A percentile compares a stretch with the other conserved stretches of the same genome.
Conservation (phyloP, 2,797 vertebrate genomes). For the Margarornis squamiger region DNA sequence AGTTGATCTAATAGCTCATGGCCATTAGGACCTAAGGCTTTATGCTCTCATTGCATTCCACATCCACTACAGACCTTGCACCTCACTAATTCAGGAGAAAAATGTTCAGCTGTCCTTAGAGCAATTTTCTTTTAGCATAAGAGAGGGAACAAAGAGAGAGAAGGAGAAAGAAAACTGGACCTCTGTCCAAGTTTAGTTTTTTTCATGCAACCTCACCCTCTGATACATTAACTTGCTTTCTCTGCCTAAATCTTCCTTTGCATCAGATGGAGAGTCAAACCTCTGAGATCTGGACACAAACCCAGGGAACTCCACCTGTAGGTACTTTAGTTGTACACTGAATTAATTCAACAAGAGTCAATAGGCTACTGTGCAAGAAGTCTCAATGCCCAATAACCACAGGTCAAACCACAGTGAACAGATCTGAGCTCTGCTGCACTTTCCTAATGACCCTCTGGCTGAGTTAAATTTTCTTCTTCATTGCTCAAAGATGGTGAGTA, state of each 20-base stretch:
- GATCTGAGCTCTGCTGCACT: neutral
- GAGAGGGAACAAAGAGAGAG: neutral
- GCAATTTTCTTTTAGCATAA: neutral
- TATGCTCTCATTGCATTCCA: neutral
- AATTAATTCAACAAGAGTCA: constrained; percentile 15
- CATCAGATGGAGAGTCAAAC: neutral
- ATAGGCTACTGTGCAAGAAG: neutral
- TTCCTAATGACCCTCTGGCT: neutral
- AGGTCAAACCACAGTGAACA: neutral
- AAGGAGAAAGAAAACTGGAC: neutral
- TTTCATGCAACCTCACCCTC: neutral
- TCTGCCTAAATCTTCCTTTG: neutral
- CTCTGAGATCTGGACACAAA: neutral
- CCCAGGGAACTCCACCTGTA: neutral
- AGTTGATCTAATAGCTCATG: neutral
- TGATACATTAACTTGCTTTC: neutral
- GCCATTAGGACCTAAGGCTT: neutral
- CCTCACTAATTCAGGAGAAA: neutral
- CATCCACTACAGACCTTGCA: neutral
- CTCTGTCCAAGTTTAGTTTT: neutral
- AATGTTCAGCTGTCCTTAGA: neutral
- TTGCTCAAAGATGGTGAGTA: neutral
- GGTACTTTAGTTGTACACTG: neutral
- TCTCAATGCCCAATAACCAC: neutral
- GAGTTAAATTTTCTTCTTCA: neutral